Evolutionary conservation across 2,113 vertebrate genomes (phyloP), one percentile per base, ranked within the genome.

Genomic region (Ramphastos sulfuratus): DNA sequence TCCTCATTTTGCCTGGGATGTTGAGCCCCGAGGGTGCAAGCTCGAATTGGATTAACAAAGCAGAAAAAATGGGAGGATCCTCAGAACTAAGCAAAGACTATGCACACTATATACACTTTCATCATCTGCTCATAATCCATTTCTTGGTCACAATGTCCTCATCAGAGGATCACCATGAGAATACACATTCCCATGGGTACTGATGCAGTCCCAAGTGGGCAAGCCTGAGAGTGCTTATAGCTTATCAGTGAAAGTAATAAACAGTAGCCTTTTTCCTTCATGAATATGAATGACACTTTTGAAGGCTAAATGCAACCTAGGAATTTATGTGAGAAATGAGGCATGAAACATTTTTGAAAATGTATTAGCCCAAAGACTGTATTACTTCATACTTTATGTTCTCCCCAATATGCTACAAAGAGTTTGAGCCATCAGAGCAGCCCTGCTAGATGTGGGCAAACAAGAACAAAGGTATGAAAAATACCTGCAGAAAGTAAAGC

Each of bases 291-390:
- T 96, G 96, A 89, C 19, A 54, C 33, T 92, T 92, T 94, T 85
- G 96, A 97, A 97, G 96, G 95, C 95, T 97, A 95, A 97, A 96
- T 93, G 93, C 96, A 97, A 95, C 97, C 97, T 96, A 95, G 96
- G 96, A 97, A 97, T 98, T 98, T 98, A 97, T 1, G 87, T 97
- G 97, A 97, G 95, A 97, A 98, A 98, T 97, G 97, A 97, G 92
- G 94, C 97, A 96, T 97, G 96, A 96, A 97, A 96, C 95, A 96
- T 96, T 97, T 97, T 92, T 95, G 92, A 96, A 97, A 97, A 97
- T 97, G 92, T 96, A 97, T 97, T 96, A 97, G 95, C 92, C 95
- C 94, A 80, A 96, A 97, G 97, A 96, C 95, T 96, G 80, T 66
- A 81, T 96, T 95, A 92, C 79, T 96, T 95, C 93, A 94, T 97